A percentile compares a stretch with the other conserved stretches of the same genome.
Evolutionary conservation across 2,797 vertebrate genomes (phyloP).

Genomic region (Anguilla marmorata): DNA sequence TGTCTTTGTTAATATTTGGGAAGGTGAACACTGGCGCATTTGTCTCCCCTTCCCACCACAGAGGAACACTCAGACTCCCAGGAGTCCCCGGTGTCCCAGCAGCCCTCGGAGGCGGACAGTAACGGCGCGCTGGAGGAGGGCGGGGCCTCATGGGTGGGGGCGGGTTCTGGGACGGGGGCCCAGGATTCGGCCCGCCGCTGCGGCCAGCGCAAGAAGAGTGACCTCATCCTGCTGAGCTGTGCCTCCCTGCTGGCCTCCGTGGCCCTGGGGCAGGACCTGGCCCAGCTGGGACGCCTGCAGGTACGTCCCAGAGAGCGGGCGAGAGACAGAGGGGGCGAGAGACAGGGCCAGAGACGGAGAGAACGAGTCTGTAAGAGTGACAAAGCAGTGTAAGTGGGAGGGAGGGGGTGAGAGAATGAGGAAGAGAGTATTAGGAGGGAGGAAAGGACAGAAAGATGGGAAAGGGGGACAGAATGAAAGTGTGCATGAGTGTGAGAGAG

Average conservation of each 20-base stretch:
- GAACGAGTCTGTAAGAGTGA: too few relatives aligned
- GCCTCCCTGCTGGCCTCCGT: slow-evolving; percentile 83
- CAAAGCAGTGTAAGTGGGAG: neutral
- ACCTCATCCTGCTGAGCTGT: slow-evolving; percentile 77
- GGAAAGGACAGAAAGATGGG: too few relatives aligned
- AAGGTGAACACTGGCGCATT: neutral
- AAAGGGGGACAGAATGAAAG: neutral
- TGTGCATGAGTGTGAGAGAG: neutral
- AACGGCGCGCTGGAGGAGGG: slow-evolving; percentile 69
- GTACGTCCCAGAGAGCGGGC: slow-evolving; percentile 4
- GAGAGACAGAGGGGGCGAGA: neutral
- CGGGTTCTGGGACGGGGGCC: slow-evolving; percentile 49
- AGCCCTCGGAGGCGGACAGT: slow-evolving; percentile 68
- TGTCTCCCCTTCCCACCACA: slow-evolving; percentile 49
- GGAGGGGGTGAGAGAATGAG: neutral
- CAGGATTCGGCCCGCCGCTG: slow-evolving; percentile 64
- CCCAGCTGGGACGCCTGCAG: slow-evolving; percentile 74
- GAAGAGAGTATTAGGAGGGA: neutral
- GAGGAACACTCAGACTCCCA: slow-evolving; percentile 80
- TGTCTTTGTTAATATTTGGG: neutral
- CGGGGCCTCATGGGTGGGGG: slow-evolving; percentile 58
- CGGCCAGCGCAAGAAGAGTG: slow-evolving; percentile 75
- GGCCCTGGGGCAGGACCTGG: slow-evolving; percentile 78
- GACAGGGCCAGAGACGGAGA: neutral
- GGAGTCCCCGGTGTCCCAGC: slow-evolving; percentile 66